These are phyloP conservation scores for Camponotus vicinus DNA, from an alignment of 1,140 invertebrate genomes.

Conservation along the genomic window DNA sequence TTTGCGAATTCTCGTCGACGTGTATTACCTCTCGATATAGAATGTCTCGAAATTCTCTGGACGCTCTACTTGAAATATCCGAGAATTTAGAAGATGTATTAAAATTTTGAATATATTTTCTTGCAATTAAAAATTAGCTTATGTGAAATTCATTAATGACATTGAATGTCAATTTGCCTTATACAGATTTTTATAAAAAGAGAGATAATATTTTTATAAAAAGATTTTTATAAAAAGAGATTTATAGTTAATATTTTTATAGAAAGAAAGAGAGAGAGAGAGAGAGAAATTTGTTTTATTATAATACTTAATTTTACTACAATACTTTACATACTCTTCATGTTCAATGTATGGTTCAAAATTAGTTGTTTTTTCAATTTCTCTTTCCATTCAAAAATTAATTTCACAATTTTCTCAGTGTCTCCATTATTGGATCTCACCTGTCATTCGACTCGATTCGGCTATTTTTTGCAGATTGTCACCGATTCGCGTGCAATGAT, in stretches of 20 bases:
- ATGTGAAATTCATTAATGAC: neutral
- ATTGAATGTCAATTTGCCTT: neutral
- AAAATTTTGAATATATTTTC: neutral
- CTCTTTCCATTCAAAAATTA: neutral
- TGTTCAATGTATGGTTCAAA: neutral
- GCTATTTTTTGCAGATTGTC: conserved; percentile 26
- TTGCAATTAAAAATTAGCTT: neutral
- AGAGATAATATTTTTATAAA: too few species aligned
- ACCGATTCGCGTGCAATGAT: neutral
- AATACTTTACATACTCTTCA: too few species aligned
- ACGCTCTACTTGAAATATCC: conserved; percentile 16
- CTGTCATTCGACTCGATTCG: neutral
- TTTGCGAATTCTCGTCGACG: conserved; percentile 56
- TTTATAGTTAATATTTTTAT: too few species aligned
- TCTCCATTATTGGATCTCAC: neutral
- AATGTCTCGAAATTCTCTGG: conserved; percentile 22
- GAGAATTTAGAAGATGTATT: neutral
- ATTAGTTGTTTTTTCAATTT: neutral
- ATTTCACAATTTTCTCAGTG: neutral
- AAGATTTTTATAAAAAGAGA: too few species aligned
- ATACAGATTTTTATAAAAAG: neutral
- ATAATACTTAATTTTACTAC: too few species aligned
- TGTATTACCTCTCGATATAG: neutral
- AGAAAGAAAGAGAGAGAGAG: too few species aligned
- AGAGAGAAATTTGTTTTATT: too few species aligned